A percentile compares a stretch with the other conserved stretches of the same genome.
These are phyloP conservation scores for Prolemur simus DNA, from an alignment of 2,113 vertebrate species.

Conservation along the genomic window DNA sequence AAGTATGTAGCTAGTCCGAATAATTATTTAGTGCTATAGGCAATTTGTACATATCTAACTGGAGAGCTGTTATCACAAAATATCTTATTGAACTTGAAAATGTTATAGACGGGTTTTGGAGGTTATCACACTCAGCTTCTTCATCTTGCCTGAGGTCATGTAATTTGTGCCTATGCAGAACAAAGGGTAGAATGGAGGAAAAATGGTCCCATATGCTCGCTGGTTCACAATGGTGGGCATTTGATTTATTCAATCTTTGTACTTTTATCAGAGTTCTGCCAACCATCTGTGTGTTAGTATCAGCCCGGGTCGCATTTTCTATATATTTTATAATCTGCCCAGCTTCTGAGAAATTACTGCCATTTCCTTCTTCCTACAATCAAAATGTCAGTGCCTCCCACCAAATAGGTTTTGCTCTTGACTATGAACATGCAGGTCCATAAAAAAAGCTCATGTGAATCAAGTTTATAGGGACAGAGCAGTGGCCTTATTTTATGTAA, in stretches of 20 bases:
- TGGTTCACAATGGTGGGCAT: constrained; percentile 54
- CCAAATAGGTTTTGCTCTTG: constrained; percentile 71
- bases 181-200: constrained; percentile 51
- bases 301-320: constrained; percentile 67
- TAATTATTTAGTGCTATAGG: constrained; percentile 65
- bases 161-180: constrained; percentile 67
- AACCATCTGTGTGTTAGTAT: constrained; percentile 73
- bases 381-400: constrained; percentile 81
- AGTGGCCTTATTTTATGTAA: constrained; percentile 54
- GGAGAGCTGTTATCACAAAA: constrained; percentile 71
- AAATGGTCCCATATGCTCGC: constrained; percentile 59
- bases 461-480: constrained; percentile 63
- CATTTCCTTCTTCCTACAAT: constrained; percentile 69
- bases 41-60: constrained; percentile 72
- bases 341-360: constrained; percentile 82
- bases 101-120: constrained; percentile 64
- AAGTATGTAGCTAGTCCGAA: constrained; percentile 61
- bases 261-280: constrained; percentile 75
- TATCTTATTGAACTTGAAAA: constrained; percentile 73
- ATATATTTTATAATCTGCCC: constrained; percentile 79
- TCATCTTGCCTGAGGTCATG: constrained; percentile 69
- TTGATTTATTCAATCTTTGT: constrained; percentile 79
- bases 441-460: constrained; percentile 78
- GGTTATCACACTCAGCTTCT: constrained; percentile 73
- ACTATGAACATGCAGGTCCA: constrained; percentile 73